phyloP scores from a whole-genome alignment of 2,113 vertebrate genomes.

The Dipodomys spectabilis region DNA sequence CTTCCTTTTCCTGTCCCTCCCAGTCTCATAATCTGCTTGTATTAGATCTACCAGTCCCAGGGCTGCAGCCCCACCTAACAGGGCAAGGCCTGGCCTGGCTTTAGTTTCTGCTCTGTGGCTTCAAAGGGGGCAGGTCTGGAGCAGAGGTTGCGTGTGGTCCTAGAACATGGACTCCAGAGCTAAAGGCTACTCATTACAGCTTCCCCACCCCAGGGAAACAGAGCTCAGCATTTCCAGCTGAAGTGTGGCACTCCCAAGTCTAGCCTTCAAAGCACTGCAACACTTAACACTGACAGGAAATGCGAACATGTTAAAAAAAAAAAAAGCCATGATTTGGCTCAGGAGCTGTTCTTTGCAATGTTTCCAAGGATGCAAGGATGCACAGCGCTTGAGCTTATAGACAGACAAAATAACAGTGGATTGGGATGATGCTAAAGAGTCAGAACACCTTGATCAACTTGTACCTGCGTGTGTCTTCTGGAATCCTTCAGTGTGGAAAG shows the following conservation, averaged over 20 bases:
- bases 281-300: constrained; percentile 74
- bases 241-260: constrained; percentile 27
- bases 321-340: constrained; percentile 63
- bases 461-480: background rate
- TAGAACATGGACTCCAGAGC: background rate
- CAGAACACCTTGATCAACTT: background rate
- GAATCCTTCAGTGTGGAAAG: background rate
- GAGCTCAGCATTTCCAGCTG: constrained; percentile 29
- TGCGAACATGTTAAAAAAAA: constrained; percentile 70
- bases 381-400: background rate
- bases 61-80: constrained; percentile 38
- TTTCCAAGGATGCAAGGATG: constrained; percentile 44
- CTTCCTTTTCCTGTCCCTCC: constrained; percentile 84
- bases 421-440: background rate
- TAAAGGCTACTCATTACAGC: too few species aligned
- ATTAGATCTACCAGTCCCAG: constrained; percentile 45
- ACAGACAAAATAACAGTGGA: background rate
- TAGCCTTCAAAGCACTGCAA: constrained; percentile 65
- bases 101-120: background rate
- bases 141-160: accelerated
- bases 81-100: background rate
- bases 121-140: background rate
- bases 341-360: constrained; percentile 45
- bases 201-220: background rate
- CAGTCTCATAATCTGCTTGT: constrained; percentile 73